These are phyloP conservation scores for Macrophya annulata DNA, from an alignment of 2,888 invertebrate species.

Conservation along the genomic window DNA sequence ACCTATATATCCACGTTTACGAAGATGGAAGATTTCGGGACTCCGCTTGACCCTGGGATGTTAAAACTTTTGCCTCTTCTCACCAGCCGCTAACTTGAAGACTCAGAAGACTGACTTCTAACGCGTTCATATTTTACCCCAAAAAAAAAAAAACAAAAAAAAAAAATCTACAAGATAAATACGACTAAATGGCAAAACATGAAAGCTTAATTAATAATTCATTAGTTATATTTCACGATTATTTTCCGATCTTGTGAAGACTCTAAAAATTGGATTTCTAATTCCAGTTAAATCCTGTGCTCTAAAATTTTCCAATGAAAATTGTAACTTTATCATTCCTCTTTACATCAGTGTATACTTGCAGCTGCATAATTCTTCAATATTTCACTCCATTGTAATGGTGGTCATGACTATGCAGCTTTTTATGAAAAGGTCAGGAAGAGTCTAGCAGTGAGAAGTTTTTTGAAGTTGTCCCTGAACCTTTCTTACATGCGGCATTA, in stretches of 20 bases:
- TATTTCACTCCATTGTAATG: not conserved
- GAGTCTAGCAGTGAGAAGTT: not conserved
- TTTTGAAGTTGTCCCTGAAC: not conserved
- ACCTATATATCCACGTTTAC: not conserved
- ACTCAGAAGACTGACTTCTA: not conserved
- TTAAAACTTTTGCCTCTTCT: constrained; percentile 2
- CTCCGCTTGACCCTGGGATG: constrained; percentile 5
- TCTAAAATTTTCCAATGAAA: not conserved
- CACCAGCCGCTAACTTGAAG: not conserved
- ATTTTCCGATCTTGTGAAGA: not conserved
- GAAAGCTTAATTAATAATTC: not conserved
- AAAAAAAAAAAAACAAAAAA: too few species aligned
- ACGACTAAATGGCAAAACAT: not conserved
- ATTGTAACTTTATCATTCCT: not conserved
- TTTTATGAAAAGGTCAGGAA: not conserved
- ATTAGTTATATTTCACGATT: too few species aligned
- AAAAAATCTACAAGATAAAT: not conserved
- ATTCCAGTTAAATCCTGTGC: not conserved
- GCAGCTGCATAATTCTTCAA: not conserved
- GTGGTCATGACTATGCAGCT: not conserved
- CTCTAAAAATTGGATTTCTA: not conserved
- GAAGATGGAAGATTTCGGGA: not conserved
- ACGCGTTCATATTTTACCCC: not conserved
- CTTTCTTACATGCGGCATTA: not conserved
- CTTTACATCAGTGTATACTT: not conserved